Percentiles rank a stretch among this genome's conserved stretches.
Conservation (phyloP, 1,140 invertebrate species). For the Centruroides sculpturatus region DNA sequence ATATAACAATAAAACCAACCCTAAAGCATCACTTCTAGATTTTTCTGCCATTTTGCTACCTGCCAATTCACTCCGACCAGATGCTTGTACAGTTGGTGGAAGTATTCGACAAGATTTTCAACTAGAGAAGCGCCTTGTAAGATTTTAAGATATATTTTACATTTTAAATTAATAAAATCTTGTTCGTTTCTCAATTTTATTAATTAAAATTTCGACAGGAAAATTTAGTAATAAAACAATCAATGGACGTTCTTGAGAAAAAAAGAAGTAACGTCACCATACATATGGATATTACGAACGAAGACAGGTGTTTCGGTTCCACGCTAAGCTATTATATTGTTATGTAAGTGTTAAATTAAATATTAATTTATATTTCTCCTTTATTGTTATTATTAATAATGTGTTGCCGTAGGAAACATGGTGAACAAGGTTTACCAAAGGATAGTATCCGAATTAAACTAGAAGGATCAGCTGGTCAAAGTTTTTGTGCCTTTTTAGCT, state of each 20-base stretch:
- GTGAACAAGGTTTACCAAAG: constrained; percentile 72
- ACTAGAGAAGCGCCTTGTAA: constrained; percentile 59
- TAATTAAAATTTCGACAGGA: constrained; percentile 36
- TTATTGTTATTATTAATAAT: background rate
- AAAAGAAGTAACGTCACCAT: constrained; percentile 41
- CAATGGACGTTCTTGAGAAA: constrained; percentile 58
- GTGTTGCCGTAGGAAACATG: constrained; percentile 52
- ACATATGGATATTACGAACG: constrained; percentile 72
- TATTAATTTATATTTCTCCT: background rate
- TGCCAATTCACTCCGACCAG: constrained; percentile 73
- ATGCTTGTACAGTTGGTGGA: constrained; percentile 80
- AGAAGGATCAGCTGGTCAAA: constrained; percentile 93
- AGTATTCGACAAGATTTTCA: constrained; percentile 76
- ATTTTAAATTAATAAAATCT: too few relatives aligned
- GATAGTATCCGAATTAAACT: constrained; percentile 73
- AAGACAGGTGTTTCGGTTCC: constrained; percentile 79
- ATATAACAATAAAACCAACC: constrained; percentile 38
- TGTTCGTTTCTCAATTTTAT: too few relatives aligned
- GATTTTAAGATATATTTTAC: background rate
- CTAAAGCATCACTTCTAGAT: constrained; percentile 74
- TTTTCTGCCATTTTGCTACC: constrained; percentile 73
- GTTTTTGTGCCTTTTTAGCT: constrained; percentile 94
- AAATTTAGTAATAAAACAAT: constrained; percentile 62
- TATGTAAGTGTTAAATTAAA: constrained; percentile 41
- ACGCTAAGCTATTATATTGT: constrained; percentile 91